Conservation (phyloP, 2,888 invertebrate genomes). For the Bimastos eiseni region DNA sequence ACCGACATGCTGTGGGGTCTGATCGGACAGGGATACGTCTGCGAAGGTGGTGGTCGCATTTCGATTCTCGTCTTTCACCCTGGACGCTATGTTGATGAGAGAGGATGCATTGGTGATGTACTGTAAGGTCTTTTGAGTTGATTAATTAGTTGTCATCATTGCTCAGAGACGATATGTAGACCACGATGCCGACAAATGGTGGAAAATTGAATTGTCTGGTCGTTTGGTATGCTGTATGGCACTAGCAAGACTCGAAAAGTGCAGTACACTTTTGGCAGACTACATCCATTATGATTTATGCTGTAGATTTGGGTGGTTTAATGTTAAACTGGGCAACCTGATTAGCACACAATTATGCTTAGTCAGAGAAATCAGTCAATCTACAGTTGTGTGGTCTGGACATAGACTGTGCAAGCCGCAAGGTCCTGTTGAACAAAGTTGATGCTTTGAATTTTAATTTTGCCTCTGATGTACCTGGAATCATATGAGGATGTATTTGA, state of each 20-base stretch:
- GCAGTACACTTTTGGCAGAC: not conserved
- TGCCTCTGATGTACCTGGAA: not conserved
- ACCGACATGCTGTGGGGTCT: conserved; percentile 99
- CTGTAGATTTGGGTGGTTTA: not conserved
- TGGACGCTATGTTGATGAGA: conserved; percentile 21
- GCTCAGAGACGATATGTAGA: not conserved
- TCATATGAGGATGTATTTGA: not conserved
- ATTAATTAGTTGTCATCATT: not conserved
- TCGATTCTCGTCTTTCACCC: not conserved
- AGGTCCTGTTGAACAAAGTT: not conserved
- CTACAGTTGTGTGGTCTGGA: not conserved
- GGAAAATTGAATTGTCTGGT: not conserved
- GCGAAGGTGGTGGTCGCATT: conserved; percentile 62
- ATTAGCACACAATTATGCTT: not conserved
- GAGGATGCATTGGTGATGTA: not conserved
- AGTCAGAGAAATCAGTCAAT: not conserved
- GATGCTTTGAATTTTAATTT: conserved; percentile 1
- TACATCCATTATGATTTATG: not conserved
- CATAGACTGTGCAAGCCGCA: not conserved
- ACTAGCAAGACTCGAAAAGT: not conserved
- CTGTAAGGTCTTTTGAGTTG: not conserved
- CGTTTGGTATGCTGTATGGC: not conserved
- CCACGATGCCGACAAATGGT: not conserved
- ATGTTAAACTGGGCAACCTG: not conserved
- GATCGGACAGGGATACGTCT: conserved; percentile 98